Evolutionary conservation across 2,113 vertebrate genomes (phyloP), one percentile per base, ranked within the genome.

Genomic region (Zootoca vivipara): DNA sequence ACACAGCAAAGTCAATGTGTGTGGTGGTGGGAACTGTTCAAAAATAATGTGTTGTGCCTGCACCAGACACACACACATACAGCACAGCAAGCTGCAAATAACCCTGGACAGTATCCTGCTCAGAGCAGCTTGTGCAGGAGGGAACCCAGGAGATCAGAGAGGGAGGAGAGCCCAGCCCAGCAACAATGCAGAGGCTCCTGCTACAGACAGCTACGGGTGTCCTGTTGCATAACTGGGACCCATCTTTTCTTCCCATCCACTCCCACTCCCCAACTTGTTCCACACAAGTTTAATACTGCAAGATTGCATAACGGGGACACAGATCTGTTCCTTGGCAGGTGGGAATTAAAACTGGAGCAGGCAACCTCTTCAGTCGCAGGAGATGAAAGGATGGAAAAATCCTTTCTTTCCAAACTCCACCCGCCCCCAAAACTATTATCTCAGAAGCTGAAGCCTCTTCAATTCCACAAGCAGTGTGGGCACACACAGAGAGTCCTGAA

Each of bases 251-350:
- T 83, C 35, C 89, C 89, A 35, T 3, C 89, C 83, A 82, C 82
- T 83, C 85, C 90, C 85, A 90, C 88, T 85, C 86, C 93, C 84
- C 85, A 90, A 86, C 90, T 95, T 90, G 79, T 80, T 93, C 91
- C 74, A 92, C 69, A 86, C 75, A 92, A 93, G 81, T 95, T 95
- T 75, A 93, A 86, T 78, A 83, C 77, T 89, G 35, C 78, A 88
- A 85, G 82, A 38, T 56, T 90, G 74, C 65, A 82, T 75, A 85
- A 87, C n/a, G 56, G 87, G 83, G 91, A 46, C 4, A 33, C 42
- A 28, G 46, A 67, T 56, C 24, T n/a, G 0, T 62, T 85, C 88
- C 78, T 69, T 58, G 62, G 33, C 0, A 58, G 82, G 82, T 58
- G 88, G 58, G 38, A 83, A 91, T 77, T 38, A 74, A 80, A 73